These are phyloP conservation scores for Empis stercorea DNA, from an alignment of 2,888 invertebrate genomes.

Conservation along the genomic window DNA sequence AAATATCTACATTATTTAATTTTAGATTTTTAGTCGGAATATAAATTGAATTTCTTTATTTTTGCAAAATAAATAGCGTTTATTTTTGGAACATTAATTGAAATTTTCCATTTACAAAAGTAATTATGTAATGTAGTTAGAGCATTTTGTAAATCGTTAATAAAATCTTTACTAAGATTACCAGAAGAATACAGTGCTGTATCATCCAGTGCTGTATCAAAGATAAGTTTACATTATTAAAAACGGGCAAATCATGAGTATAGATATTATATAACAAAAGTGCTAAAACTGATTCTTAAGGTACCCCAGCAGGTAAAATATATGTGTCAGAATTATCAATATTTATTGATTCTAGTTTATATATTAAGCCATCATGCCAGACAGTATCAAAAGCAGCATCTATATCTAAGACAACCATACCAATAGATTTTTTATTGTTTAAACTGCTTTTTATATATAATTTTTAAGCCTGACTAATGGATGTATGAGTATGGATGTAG, in stretches of 20 bases:
- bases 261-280: neutral
- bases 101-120: neutral
- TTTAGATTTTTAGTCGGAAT: neutral
- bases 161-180: neutral
- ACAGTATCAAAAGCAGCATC: constrained; percentile 8
- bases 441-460: constrained; percentile 2
- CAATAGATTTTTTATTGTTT: constrained; percentile 3
- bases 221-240: no score
- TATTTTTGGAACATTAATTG: neutral
- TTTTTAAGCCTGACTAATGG: no score
- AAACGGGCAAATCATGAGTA: neutral
- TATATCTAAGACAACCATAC: constrained; percentile 5
- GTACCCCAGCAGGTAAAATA: neutral
- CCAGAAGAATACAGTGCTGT: neutral
- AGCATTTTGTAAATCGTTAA: neutral
- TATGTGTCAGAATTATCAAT: neutral
- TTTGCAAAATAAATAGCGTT: neutral
- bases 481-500: no score
- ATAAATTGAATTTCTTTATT: neutral
- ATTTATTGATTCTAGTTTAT: neutral
- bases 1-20: neutral
- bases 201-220: no score
- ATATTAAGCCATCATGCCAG: constrained; percentile 8
- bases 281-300: neutral
- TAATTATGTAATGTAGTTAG: neutral